Percentiles rank a stretch among this genome's conserved stretches.
Conservation (phyloP, 2,888 invertebrate genomes). For the Xylota sylvarum region DNA sequence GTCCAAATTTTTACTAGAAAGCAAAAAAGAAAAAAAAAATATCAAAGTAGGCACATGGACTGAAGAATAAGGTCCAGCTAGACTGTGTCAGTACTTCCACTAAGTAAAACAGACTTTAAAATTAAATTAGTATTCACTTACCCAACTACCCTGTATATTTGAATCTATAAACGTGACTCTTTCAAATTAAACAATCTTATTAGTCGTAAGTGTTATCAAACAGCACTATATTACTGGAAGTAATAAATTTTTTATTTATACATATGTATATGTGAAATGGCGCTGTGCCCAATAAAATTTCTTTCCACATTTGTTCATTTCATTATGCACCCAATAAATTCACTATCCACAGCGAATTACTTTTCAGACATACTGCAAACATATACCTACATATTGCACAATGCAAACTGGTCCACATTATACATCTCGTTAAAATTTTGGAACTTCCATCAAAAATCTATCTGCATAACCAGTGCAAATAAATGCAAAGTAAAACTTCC, state of each 20-base stretch:
- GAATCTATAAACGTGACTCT: too few relatives aligned
- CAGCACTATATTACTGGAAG: neutral
- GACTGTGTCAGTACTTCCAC: too few relatives aligned
- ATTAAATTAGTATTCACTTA: too few relatives aligned
- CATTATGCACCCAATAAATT: neutral
- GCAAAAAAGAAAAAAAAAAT: too few relatives aligned
- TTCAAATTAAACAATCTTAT: too few relatives aligned
- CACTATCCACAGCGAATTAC: neutral
- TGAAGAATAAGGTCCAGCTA: too few relatives aligned
- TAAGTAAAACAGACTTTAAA: too few relatives aligned
- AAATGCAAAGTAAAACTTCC: neutral
- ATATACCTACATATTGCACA: neutral
- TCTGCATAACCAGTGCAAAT: conserved; percentile 6
- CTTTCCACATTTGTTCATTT: conserved; percentile 3
- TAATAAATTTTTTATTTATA: neutral
- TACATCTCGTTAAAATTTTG: neutral
- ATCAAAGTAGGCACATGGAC: too few relatives aligned
- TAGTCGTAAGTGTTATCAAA: neutral
- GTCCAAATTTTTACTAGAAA: too few relatives aligned
- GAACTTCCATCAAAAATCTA: neutral
- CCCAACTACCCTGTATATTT: too few relatives aligned
- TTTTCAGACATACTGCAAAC: neutral
- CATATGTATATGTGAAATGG: neutral
- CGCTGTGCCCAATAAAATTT: neutral
- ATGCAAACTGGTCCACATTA: neutral